Percentiles rank a stretch among this genome's conserved stretches.
Conservation (phyloP, 1,140 invertebrate genomes). For the Ephestia elutella region DNA sequence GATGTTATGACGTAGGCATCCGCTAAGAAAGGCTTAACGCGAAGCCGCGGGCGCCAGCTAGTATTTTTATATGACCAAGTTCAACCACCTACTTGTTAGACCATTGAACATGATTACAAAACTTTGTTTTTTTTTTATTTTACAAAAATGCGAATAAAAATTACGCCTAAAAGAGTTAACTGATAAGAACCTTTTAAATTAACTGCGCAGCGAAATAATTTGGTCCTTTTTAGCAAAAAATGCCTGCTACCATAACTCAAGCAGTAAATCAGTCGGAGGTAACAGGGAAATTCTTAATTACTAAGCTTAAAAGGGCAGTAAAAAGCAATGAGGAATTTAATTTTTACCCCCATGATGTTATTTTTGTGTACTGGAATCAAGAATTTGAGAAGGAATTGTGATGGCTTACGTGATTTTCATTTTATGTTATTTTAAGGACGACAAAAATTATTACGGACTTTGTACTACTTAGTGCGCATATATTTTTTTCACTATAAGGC, state of each 20-base stretch:
- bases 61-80: no score
- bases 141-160: slow-evolving; percentile 8
- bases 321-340: slow-evolving; percentile 18
- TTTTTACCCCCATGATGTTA: slow-evolving; percentile 23
- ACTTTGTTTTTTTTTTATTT: not conserved
- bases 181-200: slow-evolving; percentile 38
- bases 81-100: no score
- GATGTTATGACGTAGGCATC: no score
- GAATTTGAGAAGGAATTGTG: slow-evolving; percentile 30
- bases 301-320: slow-evolving; percentile 15
- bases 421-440: no score
- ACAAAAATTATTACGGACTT: no score
- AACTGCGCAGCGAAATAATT: slow-evolving; percentile 34
- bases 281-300: slow-evolving; percentile 20
- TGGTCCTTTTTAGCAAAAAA: slow-evolving; percentile 21
- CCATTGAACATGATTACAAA: no score
- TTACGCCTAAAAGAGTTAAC: slow-evolving; percentile 31
- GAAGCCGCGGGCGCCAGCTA: no score
- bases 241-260: slow-evolving; percentile 20
- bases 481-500: no score
- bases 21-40: no score
- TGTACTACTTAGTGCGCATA: no score
- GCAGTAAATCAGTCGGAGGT: slow-evolving; percentile 18
- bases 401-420: slow-evolving; percentile 25
- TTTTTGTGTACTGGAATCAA: slow-evolving; percentile 19